phyloP scores from a whole-genome alignment of 2,888 invertebrate genomes.

The Nomada goodeniana region DNA sequence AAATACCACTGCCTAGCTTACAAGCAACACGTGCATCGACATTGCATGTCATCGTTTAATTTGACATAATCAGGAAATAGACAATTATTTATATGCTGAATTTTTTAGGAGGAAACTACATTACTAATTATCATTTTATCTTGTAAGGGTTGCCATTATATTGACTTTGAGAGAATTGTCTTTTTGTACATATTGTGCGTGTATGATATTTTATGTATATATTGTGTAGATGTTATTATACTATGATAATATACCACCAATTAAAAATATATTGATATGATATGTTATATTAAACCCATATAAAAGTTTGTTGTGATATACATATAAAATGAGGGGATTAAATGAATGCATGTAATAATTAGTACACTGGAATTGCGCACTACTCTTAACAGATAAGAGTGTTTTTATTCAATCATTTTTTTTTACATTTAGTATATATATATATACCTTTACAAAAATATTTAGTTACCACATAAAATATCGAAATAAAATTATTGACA shows the following conservation, averaged over 20 bases:
- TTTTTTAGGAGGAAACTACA: conserved; percentile 47
- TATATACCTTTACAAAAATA: conserved; percentile 60
- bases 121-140: conserved; percentile 54
- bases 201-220: conserved; percentile 70
- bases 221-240: conserved; percentile 70
- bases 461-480: conserved; percentile 25
- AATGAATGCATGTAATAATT: conserved; percentile 36
- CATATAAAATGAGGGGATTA: conserved; percentile 16
- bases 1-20: conserved; percentile 77
- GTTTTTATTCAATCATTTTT: conserved; percentile 48
- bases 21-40: conserved; percentile 70
- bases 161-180: conserved; percentile 58
- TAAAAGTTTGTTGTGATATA: conserved; percentile 21
- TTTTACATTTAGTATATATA: conserved; percentile 35
- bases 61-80: conserved; percentile 60
- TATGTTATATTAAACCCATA: conserved; percentile 33
- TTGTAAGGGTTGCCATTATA: conserved; percentile 65
- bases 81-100: conserved; percentile 58
- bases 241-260: conserved; percentile 67
- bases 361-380: conserved; percentile 9
- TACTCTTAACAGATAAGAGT: conserved; percentile 31
- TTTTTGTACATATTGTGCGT: conserved; percentile 72
- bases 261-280: conserved; percentile 50
- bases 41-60: conserved; percentile 68
- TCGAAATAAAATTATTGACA: conserved; percentile 32